Evolutionary conservation across 2,797 vertebrate species (phyloP), one percentile per base, ranked within the genome.

Genomic region (Propithecus perrieri): DNA sequence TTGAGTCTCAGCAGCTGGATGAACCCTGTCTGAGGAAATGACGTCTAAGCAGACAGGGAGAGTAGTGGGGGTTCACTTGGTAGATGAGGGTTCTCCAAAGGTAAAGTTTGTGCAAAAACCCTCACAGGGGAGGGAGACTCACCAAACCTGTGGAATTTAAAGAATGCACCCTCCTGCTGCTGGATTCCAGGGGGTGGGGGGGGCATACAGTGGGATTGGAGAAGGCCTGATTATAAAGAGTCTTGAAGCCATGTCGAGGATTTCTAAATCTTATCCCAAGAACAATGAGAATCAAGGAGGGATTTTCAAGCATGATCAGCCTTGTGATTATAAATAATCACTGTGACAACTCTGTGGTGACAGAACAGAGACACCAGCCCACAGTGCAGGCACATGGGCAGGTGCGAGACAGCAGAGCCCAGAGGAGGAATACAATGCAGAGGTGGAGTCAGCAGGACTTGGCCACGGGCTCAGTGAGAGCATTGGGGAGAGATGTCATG

Each of bases 331-430:
- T 48, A 46, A 17, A 26, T 41, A 41, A 17, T 18, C 67, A n/a
- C 50, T 57, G 63, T 18, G 71, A 12, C 5, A n/a, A 22, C 14
- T 15, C 22, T 20, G 17, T 35, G 35, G 43, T 41, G 69, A 59
- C 3, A 4, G 55, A 81, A 33, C 41, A 8, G 75, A 14, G 28
- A n/a, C 26, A 1, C 14, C 46, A 48, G 61, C 24, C 24, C 55
- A 18, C n/a, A 24, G 26, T 5, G 43, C 0, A 43, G 30, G 48
- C 2, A 0, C 13, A 3, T 1, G 12, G 26, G 41, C 15, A 4
- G 6, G 26, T 9, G 8, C 59, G 24, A 0, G 1, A 30, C n/a
- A 28, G 65, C 6, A 61, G 84, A 75, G 61, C 26, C 30, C 61
- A 8, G 59, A 72, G 41, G 35, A 61, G 28, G 17, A 18, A 30